phyloP scores from a whole-genome alignment of 2,888 invertebrate genomes.

The Drosophila siamana region DNA sequence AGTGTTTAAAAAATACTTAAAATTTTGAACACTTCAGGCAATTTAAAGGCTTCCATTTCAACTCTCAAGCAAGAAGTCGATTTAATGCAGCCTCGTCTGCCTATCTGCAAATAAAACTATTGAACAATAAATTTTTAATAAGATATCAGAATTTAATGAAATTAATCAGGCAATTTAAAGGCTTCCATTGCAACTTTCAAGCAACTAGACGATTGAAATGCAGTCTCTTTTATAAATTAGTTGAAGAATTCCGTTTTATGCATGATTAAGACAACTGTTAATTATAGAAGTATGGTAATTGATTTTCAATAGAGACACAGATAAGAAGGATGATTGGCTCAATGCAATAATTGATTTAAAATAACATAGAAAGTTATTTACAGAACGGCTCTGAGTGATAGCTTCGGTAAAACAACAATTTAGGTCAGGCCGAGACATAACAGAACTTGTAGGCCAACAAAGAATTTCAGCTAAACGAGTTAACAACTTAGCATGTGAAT shows the following conservation, averaged over 20 bases:
- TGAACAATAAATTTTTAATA: no score
- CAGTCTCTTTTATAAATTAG: not conserved
- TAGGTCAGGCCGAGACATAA: constrained; percentile 74
- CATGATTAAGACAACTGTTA: not conserved
- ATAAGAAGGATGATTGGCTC: not conserved
- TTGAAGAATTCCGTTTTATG: not conserved
- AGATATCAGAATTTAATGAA: no score
- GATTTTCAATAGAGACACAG: not conserved
- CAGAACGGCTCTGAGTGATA: constrained; percentile 9
- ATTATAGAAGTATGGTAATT: not conserved
- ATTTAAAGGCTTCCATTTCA: no score
- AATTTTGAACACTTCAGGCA: no score
- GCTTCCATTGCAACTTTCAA: not conserved
- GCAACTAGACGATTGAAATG: not conserved
- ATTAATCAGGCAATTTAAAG: no score
- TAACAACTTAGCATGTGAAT: constrained; percentile 79
- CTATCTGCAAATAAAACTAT: no score
- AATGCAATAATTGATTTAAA: constrained; percentile 14
- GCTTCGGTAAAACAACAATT: constrained; percentile 36
- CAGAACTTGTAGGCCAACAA: constrained; percentile 65
- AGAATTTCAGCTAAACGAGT: constrained; percentile 66
- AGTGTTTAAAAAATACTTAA: no score
- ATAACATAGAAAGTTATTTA: constrained; percentile 41
- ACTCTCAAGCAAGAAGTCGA: no score
- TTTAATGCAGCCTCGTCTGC: no score